phyloP scores from a whole-genome alignment of 2,888 invertebrate species.

The Amiota mariae region DNA sequence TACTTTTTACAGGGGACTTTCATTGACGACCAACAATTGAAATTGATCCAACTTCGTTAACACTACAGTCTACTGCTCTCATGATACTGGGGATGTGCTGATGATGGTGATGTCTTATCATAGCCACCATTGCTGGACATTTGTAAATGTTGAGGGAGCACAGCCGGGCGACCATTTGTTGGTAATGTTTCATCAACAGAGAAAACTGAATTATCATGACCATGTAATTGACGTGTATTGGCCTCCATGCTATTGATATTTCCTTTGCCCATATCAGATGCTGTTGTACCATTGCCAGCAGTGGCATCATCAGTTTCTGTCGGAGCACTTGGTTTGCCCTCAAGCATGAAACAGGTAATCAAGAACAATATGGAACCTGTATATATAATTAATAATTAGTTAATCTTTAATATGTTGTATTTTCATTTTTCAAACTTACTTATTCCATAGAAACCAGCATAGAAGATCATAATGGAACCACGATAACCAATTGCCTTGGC shows the following conservation, averaged over 20 bases:
- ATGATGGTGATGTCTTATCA: conserved; percentile 51
- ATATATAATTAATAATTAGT: neutral
- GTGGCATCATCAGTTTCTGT: conserved; percentile 40
- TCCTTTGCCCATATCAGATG: conserved; percentile 40
- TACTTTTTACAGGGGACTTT: too few species aligned
- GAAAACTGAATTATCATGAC: conserved; percentile 72
- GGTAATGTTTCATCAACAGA: conserved; percentile 68
- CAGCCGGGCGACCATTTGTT: conserved; percentile 63
- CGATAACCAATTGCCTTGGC: conserved; percentile 87
- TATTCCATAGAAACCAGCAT: conserved; percentile 89
- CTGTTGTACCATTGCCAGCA: conserved; percentile 40
- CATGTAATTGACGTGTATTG: conserved; percentile 63
- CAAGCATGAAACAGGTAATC: conserved; percentile 87
- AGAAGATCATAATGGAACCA: conserved; percentile 89
- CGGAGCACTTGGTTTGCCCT: conserved; percentile 73
- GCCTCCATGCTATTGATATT: conserved; percentile 47
- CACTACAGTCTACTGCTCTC: conserved; percentile 72
- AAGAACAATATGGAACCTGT: conserved; percentile 87
- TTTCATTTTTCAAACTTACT: conserved; percentile 75
- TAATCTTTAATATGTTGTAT: neutral
- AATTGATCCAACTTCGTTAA: too few species aligned
- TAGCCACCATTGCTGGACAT: conserved; percentile 59
- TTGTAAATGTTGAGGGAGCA: conserved; percentile 67
- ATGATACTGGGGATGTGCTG: conserved; percentile 23
- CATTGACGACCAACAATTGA: neutral